A percentile compares a stretch with the other conserved stretches of the same genome.
These are phyloP conservation scores for Stomatorhinus ivindoensis DNA, from an alignment of 2,113 vertebrate species.

Conservation along the genomic window DNA sequence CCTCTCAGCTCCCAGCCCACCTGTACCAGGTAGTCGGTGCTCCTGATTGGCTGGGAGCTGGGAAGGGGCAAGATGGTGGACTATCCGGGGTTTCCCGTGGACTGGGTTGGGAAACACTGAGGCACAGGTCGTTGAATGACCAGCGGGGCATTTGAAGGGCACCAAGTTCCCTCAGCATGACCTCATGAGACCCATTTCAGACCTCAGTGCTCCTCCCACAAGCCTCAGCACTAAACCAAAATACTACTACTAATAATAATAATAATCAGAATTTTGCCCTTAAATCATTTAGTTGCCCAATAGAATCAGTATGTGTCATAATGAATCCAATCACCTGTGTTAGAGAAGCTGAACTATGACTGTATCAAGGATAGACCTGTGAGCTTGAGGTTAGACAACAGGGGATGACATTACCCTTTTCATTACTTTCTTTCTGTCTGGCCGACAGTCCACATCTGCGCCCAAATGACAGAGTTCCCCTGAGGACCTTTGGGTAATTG, in stretches of 20 bases:
- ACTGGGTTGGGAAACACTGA: neutral
- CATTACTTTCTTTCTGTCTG: neutral
- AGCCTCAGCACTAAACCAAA: neutral
- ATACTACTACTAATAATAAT: neutral
- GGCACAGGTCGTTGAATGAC: neutral
- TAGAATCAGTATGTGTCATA: constrained; percentile 50
- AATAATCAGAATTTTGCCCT: neutral
- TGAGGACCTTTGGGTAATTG: neutral
- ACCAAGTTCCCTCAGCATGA: neutral
- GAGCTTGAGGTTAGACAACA: neutral
- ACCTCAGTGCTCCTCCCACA: neutral
- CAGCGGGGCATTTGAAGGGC: neutral
- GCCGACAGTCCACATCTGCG: neutral
- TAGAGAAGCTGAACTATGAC: constrained; percentile 61
- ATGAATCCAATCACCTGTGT: constrained; percentile 58
- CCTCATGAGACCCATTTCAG: neutral
- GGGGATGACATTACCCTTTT: neutral
- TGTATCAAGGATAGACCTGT: constrained; percentile 51
- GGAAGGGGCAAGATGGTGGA: no score
- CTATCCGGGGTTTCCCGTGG: no score
- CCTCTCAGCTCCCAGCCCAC: no score
- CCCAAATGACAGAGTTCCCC: neutral
- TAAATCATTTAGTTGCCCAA: constrained; percentile 25
- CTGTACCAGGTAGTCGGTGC: no score
- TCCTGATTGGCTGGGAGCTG: no score